A percentile compares a stretch with the other conserved stretches of the same genome.
Evolutionary conservation across 2,113 vertebrate genomes (phyloP).

Genomic region (Polypterus bichir): DNA sequence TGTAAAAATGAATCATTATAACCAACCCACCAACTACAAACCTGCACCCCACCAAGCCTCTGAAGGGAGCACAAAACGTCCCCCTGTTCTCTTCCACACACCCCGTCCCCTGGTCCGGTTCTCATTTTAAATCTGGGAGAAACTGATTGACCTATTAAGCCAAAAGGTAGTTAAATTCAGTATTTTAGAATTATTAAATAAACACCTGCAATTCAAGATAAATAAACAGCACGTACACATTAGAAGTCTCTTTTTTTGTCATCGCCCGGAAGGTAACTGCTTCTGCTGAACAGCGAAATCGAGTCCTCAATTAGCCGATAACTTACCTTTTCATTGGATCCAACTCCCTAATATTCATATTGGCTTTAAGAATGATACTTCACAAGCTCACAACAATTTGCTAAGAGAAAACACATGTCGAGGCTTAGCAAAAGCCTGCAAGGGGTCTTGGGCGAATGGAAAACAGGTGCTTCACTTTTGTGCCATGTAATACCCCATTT

Average conservation of each 20-base stretch:
- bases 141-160: too few relatives aligned
- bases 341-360: conserved; percentile 63
- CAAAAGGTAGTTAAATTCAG: too few relatives aligned
- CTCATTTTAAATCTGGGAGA: too few relatives aligned
- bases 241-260: conserved; percentile 16
- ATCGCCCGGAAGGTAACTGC: conserved; percentile 30
- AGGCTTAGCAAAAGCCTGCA: conserved; percentile 59
- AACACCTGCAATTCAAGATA: too few relatives aligned
- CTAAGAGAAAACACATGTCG: conserved; percentile 78
- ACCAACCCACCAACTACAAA: too few relatives aligned
- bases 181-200: too few relatives aligned
- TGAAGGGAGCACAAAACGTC: too few relatives aligned
- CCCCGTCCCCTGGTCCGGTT: too few relatives aligned
- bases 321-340: conserved; percentile 56
- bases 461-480: conserved; percentile 86
- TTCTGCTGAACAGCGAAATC: conserved; percentile 37
- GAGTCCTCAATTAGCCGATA: conserved; percentile 54
- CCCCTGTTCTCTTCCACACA: too few relatives aligned
- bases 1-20: too few relatives aligned
- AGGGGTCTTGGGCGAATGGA: conserved; percentile 77
- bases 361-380: conserved; percentile 77
- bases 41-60: too few relatives aligned
- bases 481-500: conserved; percentile 84
- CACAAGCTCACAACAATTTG: conserved; percentile 76
- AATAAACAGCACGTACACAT: not conserved